Conservation (phyloP, 2,888 invertebrate genomes). For the Maniola hyperantus region DNA sequence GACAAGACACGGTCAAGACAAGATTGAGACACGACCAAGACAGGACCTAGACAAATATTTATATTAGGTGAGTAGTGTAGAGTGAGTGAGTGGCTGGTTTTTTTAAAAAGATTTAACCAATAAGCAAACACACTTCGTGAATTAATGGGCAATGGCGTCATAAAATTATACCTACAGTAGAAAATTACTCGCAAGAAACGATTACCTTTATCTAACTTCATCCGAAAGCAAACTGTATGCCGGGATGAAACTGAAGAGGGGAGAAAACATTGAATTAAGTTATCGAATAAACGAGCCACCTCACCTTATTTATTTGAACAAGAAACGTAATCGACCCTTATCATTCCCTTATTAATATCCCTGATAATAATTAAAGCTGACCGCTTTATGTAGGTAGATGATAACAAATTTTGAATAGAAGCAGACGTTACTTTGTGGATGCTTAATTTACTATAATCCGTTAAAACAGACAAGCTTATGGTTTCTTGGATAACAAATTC, state of each 20-base stretch:
- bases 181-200: conserved; percentile 31
- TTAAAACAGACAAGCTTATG: too few species aligned
- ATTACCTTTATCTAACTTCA: conserved; percentile 59
- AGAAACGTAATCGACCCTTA: conserved; percentile 63
- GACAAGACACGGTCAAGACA: too few species aligned
- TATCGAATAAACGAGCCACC: conserved; percentile 62
- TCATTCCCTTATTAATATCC: conserved; percentile 73
- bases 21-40: too few species aligned
- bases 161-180: conserved; percentile 39
- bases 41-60: too few species aligned
- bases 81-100: too few species aligned
- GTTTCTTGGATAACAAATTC: too few species aligned
- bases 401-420: conserved; percentile 34
- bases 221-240: conserved; percentile 58
- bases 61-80: too few species aligned
- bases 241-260: conserved; percentile 60
- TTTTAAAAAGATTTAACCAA: background rate
- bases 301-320: conserved; percentile 64
- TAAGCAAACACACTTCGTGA: background rate
- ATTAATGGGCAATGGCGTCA: conserved; percentile 26
- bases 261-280: conserved; percentile 76
- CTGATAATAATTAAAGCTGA: conserved; percentile 76
- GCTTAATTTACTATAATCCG: too few species aligned
- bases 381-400: conserved; percentile 54
- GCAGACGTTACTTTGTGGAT: background rate